phyloP scores from a whole-genome alignment of 2,888 invertebrate genomes.

The Brenthis hecate region DNA sequence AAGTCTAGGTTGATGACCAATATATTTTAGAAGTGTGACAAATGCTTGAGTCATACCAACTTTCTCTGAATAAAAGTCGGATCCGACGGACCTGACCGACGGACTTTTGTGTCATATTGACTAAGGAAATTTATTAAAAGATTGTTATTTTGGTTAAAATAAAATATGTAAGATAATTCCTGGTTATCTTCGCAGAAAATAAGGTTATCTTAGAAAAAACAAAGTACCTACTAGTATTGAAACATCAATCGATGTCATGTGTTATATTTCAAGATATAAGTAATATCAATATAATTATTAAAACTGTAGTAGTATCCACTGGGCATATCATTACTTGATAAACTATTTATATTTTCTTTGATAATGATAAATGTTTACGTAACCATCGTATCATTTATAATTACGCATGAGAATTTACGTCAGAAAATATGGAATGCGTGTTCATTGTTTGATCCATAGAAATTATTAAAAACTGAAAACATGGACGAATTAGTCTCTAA shows the following conservation, averaged over 20 bases:
- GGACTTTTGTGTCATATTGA: too few species aligned
- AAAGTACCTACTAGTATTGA: too few species aligned
- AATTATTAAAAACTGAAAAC: background rate
- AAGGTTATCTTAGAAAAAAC: too few species aligned
- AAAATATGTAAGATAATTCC: too few species aligned
- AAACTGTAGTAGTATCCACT: background rate
- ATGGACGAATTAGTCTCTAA: too few species aligned
- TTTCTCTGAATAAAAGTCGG: conserved; percentile 12
- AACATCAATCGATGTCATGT: too few species aligned
- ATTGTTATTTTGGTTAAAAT: background rate
- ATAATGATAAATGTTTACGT: conserved; percentile 24
- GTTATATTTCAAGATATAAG: too few species aligned
- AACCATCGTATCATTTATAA: conserved; percentile 25
- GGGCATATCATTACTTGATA: conserved; percentile 4
- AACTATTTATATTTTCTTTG: conserved; percentile 18
- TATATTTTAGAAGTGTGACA: conserved; percentile 5
- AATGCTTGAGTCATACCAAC: conserved; percentile 3
- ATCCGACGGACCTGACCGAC: background rate
- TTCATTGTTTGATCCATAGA: conserved; percentile 22
- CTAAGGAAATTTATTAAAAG: background rate
- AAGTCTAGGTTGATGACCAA: conserved; percentile 11
- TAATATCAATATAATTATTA: background rate
- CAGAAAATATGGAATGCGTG: conserved; percentile 22
- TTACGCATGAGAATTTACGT: conserved; percentile 29
- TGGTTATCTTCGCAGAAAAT: too few species aligned